phyloP scores from a whole-genome alignment of 2,888 invertebrate genomes.

The Mactromeris polynyma region DNA sequence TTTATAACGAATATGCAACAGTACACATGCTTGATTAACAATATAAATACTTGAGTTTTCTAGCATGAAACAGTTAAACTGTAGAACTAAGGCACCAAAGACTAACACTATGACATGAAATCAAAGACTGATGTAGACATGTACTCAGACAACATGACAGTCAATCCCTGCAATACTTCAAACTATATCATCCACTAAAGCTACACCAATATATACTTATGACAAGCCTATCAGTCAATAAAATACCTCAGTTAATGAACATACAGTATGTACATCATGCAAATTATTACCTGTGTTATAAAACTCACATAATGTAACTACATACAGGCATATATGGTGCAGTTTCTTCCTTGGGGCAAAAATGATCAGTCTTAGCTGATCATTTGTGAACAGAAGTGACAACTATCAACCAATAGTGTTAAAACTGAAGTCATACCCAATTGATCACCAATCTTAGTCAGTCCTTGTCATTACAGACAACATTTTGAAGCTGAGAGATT shows the following conservation, averaged over 20 bases:
- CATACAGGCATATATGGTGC: background rate
- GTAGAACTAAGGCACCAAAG: background rate
- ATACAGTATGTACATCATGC: background rate
- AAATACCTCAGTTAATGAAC: background rate
- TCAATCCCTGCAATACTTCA: background rate
- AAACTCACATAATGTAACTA: background rate
- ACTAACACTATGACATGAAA: background rate
- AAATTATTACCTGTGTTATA: background rate
- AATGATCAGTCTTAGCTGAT: background rate
- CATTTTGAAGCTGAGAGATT: background rate
- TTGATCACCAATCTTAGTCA: background rate
- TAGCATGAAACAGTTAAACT: background rate
- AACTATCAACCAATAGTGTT: background rate
- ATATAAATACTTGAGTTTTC: background rate
- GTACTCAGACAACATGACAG: background rate
- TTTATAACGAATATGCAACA: background rate
- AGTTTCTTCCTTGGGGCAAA: constrained; percentile 4
- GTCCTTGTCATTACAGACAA: background rate
- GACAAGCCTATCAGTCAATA: background rate
- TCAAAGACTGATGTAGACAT: background rate
- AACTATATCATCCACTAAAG: background rate
- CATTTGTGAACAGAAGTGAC: background rate
- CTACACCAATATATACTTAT: background rate
- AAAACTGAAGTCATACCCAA: background rate
- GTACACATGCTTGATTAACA: background rate